Evolutionary conservation across 2,113 vertebrate species (phyloP).

Genomic region (Macroglossus sobrinus): DNA sequence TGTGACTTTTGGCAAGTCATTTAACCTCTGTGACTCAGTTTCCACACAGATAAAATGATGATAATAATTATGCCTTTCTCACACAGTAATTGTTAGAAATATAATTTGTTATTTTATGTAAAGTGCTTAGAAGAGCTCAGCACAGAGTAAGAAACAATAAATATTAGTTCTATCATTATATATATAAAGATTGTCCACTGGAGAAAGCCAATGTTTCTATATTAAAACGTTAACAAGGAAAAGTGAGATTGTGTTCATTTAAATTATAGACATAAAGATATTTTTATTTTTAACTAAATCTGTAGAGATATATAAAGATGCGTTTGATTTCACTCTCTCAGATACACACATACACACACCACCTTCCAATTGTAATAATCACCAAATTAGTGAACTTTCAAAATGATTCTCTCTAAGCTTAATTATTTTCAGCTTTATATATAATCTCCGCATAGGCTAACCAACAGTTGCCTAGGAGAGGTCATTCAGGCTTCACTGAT

Average conservation of each 20-base stretch:
- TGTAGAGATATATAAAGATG: neutral
- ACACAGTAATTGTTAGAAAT: neutral
- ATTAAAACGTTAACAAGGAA: neutral
- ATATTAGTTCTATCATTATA: neutral
- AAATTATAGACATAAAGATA: neutral
- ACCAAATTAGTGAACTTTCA: slow-evolving; percentile 27
- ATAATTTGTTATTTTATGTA: neutral
- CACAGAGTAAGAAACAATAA: neutral
- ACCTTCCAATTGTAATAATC: neutral
- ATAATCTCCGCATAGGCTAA: neutral
- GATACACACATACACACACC: neutral
- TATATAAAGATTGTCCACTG: neutral
- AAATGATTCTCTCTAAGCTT: slow-evolving; percentile 29
- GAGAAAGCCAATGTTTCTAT: neutral
- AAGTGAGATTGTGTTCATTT: neutral
- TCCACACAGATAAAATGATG: neutral
- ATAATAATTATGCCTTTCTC: neutral
- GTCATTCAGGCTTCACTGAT: slow-evolving; percentile 56
- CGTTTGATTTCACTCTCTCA: neutral
- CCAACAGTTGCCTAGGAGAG: slow-evolving; percentile 54
- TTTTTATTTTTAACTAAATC: neutral
- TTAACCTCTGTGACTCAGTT: neutral
- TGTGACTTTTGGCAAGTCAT: neutral
- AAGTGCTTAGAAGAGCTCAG: neutral
- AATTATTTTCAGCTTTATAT: slow-evolving; percentile 53